These are phyloP conservation scores for Phrynocephalus guinanensis DNA, from an alignment of 2,797 vertebrate genomes.

Conservation along the genomic window DNA sequence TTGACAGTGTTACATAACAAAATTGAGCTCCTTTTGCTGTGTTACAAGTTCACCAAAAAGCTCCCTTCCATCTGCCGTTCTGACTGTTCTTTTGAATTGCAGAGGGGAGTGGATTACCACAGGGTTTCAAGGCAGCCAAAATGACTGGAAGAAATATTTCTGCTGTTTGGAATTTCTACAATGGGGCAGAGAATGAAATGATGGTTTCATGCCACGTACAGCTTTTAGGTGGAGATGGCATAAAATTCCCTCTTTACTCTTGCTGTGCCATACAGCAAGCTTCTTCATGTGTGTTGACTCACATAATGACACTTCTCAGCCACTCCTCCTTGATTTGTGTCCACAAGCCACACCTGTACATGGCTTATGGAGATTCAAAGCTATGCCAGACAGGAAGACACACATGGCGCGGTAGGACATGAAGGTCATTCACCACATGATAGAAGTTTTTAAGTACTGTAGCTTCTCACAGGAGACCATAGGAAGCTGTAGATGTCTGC, in stretches of 20 bases:
- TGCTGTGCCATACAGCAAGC: background rate
- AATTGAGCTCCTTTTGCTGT: background rate
- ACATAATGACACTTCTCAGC: background rate
- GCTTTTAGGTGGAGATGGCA: background rate
- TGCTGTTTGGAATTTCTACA: slow-evolving; percentile 15
- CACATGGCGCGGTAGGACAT: background rate
- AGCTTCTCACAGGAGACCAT: background rate
- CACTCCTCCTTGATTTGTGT: background rate
- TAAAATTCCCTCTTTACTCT: background rate
- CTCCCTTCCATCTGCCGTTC: slow-evolving; percentile 17
- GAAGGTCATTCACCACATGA: background rate
- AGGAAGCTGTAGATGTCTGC: background rate
- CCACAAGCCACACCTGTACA: background rate
- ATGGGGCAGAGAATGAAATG: background rate
- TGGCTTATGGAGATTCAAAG: background rate
- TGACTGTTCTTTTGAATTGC: background rate
- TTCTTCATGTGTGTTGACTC: background rate
- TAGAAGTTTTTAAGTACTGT: background rate
- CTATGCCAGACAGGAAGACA: background rate
- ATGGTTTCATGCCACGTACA: background rate
- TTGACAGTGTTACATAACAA: slow-evolving; percentile 31
- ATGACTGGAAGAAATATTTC: slow-evolving; percentile 1
- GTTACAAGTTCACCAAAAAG: background rate
- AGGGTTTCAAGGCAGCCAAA: background rate
- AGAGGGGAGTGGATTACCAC: background rate